Conservation (phyloP, 2,797 vertebrate genomes). For the Gephyroberyx darwinii region DNA sequence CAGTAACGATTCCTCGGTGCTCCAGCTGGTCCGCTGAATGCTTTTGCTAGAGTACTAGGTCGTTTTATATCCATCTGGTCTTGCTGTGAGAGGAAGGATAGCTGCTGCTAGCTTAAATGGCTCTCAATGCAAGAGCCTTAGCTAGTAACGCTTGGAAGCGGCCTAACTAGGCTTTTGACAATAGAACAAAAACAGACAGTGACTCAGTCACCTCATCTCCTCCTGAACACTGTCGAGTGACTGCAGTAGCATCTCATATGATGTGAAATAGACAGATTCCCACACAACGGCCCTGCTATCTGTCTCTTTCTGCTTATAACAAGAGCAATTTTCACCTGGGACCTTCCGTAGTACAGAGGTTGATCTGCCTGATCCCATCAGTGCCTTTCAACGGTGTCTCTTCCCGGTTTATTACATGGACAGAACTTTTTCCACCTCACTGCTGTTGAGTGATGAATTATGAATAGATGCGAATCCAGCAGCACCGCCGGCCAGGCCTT, state of each 20-base stretch:
- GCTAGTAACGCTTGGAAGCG: constrained; percentile 14
- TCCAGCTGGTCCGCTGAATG: constrained; percentile 6
- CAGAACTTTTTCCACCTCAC: constrained; percentile 70
- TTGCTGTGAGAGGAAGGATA: no score
- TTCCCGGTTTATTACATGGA: constrained; percentile 67
- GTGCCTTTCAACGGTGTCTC: constrained; percentile 50
- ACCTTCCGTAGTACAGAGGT: constrained; percentile 33
- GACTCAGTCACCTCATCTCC: constrained; percentile 45
- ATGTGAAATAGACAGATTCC: constrained; percentile 37
- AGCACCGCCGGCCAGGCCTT: constrained; percentile 45
- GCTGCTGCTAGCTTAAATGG: constrained; percentile 37
- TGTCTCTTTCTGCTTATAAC: constrained; percentile 35
- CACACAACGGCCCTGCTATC: constrained; percentile 37
- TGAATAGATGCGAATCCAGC: constrained; percentile 74
- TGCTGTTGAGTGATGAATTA: constrained; percentile 75
- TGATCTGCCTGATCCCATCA: constrained; percentile 49
- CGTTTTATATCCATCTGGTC: constrained; percentile 17
- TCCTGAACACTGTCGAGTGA: constrained; percentile 35
- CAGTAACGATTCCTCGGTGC: constrained; percentile 6
- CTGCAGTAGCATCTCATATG: constrained; percentile 48
- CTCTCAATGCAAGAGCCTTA: constrained; percentile 22
- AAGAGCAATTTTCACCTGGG: constrained; percentile 54
- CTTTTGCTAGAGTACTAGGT: background rate
- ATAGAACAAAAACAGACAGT: constrained; percentile 35
- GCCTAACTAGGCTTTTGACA: constrained; percentile 52